phyloP scores from a whole-genome alignment of 2,888 invertebrate species.

The Caenorhabditis virilis region DNA sequence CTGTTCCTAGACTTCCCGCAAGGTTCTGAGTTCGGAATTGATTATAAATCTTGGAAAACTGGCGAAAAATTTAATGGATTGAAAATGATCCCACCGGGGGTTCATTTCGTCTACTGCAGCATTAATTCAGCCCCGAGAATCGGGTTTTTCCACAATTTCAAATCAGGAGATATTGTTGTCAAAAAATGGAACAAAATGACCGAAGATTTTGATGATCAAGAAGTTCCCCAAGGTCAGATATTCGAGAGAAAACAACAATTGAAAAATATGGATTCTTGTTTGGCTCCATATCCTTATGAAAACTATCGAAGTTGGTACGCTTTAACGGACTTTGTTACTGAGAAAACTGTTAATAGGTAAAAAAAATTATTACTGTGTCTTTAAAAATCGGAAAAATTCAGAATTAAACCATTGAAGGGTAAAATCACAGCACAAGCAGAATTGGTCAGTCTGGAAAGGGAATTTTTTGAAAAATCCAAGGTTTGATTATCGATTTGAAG shows the following conservation, averaged over 20 bases:
- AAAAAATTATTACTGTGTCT: slow-evolving; percentile 69
- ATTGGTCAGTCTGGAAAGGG: slow-evolving; percentile 59
- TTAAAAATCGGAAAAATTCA: slow-evolving; percentile 5
- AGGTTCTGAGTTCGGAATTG: slow-evolving; percentile 95
- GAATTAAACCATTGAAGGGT: slow-evolving; percentile 70
- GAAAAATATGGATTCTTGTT: slow-evolving; percentile 78
- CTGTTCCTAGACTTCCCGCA: slow-evolving; percentile 83
- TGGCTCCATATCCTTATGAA: slow-evolving; percentile 90
- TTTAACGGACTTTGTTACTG: slow-evolving; percentile 47
- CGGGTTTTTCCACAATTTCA: slow-evolving; percentile 82
- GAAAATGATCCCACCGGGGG: slow-evolving; percentile 97
- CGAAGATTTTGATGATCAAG: slow-evolving; percentile 75
- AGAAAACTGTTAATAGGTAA: slow-evolving; percentile 63
- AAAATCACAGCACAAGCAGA: slow-evolving; percentile 62
- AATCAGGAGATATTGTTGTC: slow-evolving; percentile 82
- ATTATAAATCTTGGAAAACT: slow-evolving; percentile 86
- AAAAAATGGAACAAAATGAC: slow-evolving; percentile 82
- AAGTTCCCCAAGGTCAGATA: slow-evolving; percentile 36
- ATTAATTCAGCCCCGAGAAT: slow-evolving; percentile 51
- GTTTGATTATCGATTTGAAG: too few relatives aligned
- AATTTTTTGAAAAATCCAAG: slow-evolving; percentile 49
- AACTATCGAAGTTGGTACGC: slow-evolving; percentile 81
- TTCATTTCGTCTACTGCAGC: slow-evolving; percentile 82
- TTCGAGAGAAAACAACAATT: slow-evolving; percentile 72
- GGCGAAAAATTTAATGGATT: slow-evolving; percentile 90